A percentile compares a stretch with the other conserved stretches of the same genome.
Evolutionary conservation across 1,140 invertebrate genomes (phyloP).

Genomic region (Polyergus mexicanus): DNA sequence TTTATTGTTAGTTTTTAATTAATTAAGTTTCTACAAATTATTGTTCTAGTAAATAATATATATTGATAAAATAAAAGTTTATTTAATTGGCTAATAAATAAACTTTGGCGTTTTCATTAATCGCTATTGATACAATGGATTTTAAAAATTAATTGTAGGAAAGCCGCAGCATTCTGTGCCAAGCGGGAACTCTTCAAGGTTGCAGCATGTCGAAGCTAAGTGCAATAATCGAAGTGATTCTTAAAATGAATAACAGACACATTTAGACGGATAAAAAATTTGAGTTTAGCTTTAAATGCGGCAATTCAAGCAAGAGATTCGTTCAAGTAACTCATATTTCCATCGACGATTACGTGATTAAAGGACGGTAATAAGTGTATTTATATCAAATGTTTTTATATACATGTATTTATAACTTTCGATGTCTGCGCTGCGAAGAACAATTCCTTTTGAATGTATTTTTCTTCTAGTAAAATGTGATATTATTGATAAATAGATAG

Average conservation of each 20-base stretch:
- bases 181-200: conserved; percentile 49
- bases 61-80: conserved; percentile 45
- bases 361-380: conserved; percentile 40
- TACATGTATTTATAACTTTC: conserved; percentile 58
- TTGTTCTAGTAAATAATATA: conserved; percentile 19
- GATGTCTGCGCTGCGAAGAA: conserved; percentile 22
- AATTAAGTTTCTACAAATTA: conserved; percentile 7
- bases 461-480: conserved; percentile 71
- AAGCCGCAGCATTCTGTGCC: conserved; percentile 66
- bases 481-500: conserved; percentile 66
- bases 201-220: conserved; percentile 34
- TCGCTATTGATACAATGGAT: conserved; percentile 31
- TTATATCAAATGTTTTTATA: conserved; percentile 66
- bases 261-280: conserved; percentile 13
- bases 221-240: conserved; percentile 22
- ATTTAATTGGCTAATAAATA: conserved; percentile 37
- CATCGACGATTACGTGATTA: conserved; percentile 56
- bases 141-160: conserved; percentile 52
- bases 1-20: conserved; percentile 39
- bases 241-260: conserved; percentile 13
- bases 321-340: conserved; percentile 36
- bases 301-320: neutral
- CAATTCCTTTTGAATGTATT: conserved; percentile 68
- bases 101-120: conserved; percentile 1
- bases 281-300: conserved; percentile 20